Evolutionary conservation across 2,888 invertebrate species (phyloP).

Genomic region (Bibio marci): DNA sequence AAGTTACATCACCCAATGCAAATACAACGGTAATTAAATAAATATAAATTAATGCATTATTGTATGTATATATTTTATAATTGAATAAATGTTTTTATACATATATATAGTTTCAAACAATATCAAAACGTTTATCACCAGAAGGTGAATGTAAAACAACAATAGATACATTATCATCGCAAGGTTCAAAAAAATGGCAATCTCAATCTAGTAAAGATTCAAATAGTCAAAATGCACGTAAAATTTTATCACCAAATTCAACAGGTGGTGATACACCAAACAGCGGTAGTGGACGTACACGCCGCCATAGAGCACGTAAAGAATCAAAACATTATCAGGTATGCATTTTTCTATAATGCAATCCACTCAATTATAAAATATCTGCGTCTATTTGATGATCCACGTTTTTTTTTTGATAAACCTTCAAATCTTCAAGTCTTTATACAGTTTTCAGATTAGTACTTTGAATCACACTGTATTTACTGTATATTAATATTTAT

Average conservation of each 20-base stretch:
- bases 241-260: constrained; percentile 26
- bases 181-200: constrained; percentile 30
- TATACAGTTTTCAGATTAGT: too few relatives aligned
- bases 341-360: too few relatives aligned
- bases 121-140: constrained; percentile 52
- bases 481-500: too few relatives aligned
- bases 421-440: too few relatives aligned
- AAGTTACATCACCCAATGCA: constrained; percentile 23
- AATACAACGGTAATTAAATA: constrained; percentile 15
- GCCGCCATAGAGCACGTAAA: constrained; percentile 36
- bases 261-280: constrained; percentile 25
- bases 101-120: constrained; percentile 34
- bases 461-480: too few relatives aligned
- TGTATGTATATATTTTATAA: not conserved
- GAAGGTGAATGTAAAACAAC: constrained; percentile 35
- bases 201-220: constrained; percentile 37
- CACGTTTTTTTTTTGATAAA: not conserved
- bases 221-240: constrained; percentile 21
- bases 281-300: constrained; percentile 30
- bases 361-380: too few relatives aligned
- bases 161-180: constrained; percentile 46
- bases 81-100: not conserved
- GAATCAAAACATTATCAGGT: constrained; percentile 56
- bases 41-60: not conserved
- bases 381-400: not conserved